phyloP scores from a whole-genome alignment of 2,888 invertebrate genomes.

The Eustalomyia histrio region DNA sequence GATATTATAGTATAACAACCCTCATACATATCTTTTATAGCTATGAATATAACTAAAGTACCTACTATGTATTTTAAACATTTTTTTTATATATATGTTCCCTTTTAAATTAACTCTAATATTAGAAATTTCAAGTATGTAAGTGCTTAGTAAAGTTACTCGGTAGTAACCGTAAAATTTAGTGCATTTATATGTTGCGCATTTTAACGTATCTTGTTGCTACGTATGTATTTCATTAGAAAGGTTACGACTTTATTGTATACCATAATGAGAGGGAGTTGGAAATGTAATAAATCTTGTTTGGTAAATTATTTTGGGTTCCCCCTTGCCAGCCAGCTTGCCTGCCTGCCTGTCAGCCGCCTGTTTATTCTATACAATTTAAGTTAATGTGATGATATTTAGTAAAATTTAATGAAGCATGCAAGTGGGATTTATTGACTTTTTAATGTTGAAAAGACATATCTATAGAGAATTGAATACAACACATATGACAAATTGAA shows the following conservation, averaged over 20 bases:
- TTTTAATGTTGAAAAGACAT: conserved; percentile 26
- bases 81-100: no score
- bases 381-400: conserved; percentile 41
- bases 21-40: no score
- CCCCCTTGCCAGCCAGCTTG: neutral
- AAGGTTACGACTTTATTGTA: conserved; percentile 59
- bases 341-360: neutral
- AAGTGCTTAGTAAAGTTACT: conserved; percentile 19
- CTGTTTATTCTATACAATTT: neutral
- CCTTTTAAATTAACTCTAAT: conserved; percentile 36
- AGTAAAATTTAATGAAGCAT: conserved; percentile 61
- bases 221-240: conserved; percentile 47
- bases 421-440: conserved; percentile 66
- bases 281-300: conserved; percentile 61
- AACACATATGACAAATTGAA: conserved; percentile 46
- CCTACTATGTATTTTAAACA: no score
- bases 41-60: no score
- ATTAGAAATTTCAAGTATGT: conserved; percentile 30
- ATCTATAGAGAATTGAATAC: conserved; percentile 46
- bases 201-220: conserved; percentile 13
- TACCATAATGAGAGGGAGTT: conserved; percentile 45
- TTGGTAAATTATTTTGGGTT: conserved; percentile 60
- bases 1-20: no score
- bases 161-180: conserved; percentile 33
- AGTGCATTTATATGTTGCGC: conserved; percentile 40